Base-by-base conservation (phyloP, 2,113 vertebrate species). In the Martes martes region DNA sequence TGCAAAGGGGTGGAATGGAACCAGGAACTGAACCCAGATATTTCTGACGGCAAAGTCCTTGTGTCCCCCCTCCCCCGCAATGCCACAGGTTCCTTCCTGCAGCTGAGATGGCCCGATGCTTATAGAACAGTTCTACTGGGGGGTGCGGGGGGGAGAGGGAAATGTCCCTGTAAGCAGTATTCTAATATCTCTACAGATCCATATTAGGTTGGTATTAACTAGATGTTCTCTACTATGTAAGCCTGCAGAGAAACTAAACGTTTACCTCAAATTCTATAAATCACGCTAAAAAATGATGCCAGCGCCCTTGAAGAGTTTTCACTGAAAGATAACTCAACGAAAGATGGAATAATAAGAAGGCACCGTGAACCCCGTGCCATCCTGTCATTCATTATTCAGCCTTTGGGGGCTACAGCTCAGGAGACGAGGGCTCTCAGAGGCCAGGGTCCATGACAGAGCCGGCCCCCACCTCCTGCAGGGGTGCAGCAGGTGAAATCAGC, bases 391-490 rank as follows among this genome's bases (percentile, higher is more conserved):
- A 6, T 50, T 7, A 21, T 8, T 18, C 50, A 67, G 39, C 81
- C 21, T 23, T 1, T 13, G 42, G 11, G 2, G 31, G 21, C 21
- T 5, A 4, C 14, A 15, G 13, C 21, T 94, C 87, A 13, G 6
- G 23, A 4, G 24, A 59, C 83, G 73, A 74, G 42, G 15, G n/a
- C 26, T 76, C 89, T 47, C 31, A 4, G 74, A 15, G 26, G 21
- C 50, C 47, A 57, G 0, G 2, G 21, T 13, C 76, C 7, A 4
- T 2, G 33, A 31, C 26, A 4, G 0, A 0, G 3, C 4, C 45
- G 11, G 63, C 8, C 67, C 11, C 11, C 0, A 9, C 24, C 47
- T 73, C 55, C 69, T 47, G 6, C 6, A 4, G 13, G 39, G 81
- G 24, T 31, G 5, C 45, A 3, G 45, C 33, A 8, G 80, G 74